These are phyloP conservation scores for Callimorpha dominula DNA, from an alignment of 2,888 invertebrate species.

Conservation along the genomic window DNA sequence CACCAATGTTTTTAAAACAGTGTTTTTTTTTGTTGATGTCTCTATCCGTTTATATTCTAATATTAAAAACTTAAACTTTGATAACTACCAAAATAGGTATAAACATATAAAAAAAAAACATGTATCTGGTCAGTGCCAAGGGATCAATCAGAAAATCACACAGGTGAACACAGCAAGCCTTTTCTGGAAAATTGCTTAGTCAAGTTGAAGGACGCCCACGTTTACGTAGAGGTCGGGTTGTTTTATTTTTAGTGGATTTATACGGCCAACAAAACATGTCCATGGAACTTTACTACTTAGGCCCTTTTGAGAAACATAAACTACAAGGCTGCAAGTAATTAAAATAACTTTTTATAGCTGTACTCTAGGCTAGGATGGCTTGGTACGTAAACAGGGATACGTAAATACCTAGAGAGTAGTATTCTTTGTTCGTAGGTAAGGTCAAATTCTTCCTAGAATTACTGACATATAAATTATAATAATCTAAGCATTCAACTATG, in stretches of 20 bases:
- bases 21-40: no score
- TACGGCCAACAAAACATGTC: slow-evolving; percentile 15
- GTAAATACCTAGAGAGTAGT: no score
- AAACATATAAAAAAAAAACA: background rate
- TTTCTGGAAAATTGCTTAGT: slow-evolving; percentile 23
- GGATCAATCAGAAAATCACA: slow-evolving; percentile 21
- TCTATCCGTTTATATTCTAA: background rate
- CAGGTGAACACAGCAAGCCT: slow-evolving; percentile 16
- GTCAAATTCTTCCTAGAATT: no score
- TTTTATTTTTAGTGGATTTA: slow-evolving; percentile 23
- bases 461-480: no score
- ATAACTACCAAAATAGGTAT: background rate
- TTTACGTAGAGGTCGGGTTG: slow-evolving; percentile 1
- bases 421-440: no score
- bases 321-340: background rate
- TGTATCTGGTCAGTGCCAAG: slow-evolving; percentile 8
- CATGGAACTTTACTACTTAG: slow-evolving; percentile 11
- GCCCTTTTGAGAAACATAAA: slow-evolving; percentile 5
- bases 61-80: background rate
- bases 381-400: no score
- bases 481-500: no score
- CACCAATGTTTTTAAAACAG: no score
- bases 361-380: no score
- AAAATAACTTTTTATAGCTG: background rate
- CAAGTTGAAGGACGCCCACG: slow-evolving; percentile 18